phyloP scores from a whole-genome alignment of 2,797 vertebrate genomes.

The Dallia pectoralis region DNA sequence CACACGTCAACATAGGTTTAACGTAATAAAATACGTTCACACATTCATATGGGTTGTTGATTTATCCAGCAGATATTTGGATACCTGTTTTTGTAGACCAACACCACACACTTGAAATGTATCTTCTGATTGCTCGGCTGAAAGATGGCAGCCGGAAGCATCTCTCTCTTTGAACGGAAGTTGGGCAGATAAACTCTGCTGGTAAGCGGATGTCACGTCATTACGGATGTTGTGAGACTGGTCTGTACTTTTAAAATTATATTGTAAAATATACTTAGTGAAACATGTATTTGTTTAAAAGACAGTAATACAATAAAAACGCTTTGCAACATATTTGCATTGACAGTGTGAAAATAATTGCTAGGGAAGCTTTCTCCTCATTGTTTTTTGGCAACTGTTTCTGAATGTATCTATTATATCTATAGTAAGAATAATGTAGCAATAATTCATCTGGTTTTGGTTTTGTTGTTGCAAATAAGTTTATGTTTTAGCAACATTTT shows the following conservation, averaged over 20 bases:
- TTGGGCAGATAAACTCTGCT: neutral
- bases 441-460: too few species aligned
- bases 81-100: constrained; percentile 63
- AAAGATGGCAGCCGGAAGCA: constrained; percentile 14
- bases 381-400: too few species aligned
- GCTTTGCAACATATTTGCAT: too few species aligned
- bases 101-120: constrained; percentile 55
- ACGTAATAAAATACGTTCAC: neutral
- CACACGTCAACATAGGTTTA: neutral
- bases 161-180: constrained; percentile 28
- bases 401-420: too few species aligned
- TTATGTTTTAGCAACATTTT: too few species aligned
- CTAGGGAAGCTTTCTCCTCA: too few species aligned
- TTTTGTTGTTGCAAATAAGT: too few species aligned
- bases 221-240: neutral
- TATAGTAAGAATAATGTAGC: too few species aligned
- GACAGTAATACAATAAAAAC: too few species aligned
- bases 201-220: too few species aligned
- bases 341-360: too few species aligned
- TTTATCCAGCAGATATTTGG: rapidly evolving
- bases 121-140: constrained; percentile 5
- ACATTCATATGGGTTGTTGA: rapidly evolving
- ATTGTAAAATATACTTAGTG: neutral
- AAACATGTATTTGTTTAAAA: neutral
- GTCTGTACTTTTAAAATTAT: neutral